Evolutionary conservation across 1,140 invertebrate species (phyloP), one percentile per base, ranked within the genome.

Genomic region (Nylanderia fulva): DNA sequence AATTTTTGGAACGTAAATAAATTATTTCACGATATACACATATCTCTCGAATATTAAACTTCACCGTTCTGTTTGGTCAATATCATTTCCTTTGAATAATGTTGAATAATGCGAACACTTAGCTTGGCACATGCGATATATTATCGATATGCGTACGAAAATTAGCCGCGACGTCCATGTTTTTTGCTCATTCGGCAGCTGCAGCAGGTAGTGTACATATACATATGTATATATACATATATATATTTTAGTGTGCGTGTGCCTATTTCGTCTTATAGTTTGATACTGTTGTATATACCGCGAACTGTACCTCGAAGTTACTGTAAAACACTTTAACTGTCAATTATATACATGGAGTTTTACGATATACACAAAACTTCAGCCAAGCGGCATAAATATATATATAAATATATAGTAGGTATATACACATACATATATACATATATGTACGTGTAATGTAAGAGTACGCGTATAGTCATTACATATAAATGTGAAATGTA

Each of bases 281-380:
- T 80, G 56, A 90, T 68, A 89, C 79, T 87, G 76, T 68, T 87
- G 71, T 89, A 86, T 64, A 89, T 88, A 77, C 29, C 42, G 82
- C 36, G 86, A 85, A 87, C 69, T 87, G 83, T 88, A 88, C 86
- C 87, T 88, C 75, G 82, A 76, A 58, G 48, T 60, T 74, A 75
- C 61, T 85, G 83, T 82, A 69, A 88, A 85, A 58, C 71, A 84
- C 56, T 84, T 76, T 89, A 89, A 90, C 77, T 90, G 89, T 90
- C 89, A 89, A 90, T 90, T 89, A 48, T 89, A 48, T 48, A 87
- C 27, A 79, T 84, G 86, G 63, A 79, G 77, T 89, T 90, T 89
- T 90, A 90, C 83, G 79, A 82, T 85, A 87, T 72, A 71, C 75
- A 85, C 87, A 77, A 82, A 76, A 88, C 85, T 86, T 86, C 82